These are phyloP conservation scores for Parazoanthus darwini DNA, from an alignment of 92 coral and sea anemone genomes.

Conservation along the genomic window DNA sequence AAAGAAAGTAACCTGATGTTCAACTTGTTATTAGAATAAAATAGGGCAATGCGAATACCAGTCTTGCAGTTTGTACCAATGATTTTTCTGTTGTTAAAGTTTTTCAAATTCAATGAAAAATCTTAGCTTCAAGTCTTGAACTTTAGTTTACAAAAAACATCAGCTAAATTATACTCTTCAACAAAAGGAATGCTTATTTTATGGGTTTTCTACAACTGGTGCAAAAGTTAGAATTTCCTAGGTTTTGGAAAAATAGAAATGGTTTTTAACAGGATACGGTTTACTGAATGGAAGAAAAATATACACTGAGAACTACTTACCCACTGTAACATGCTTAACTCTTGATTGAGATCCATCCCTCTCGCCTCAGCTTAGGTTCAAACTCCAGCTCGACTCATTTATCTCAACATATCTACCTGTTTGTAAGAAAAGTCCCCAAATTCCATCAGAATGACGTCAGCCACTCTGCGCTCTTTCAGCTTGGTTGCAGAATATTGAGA, in stretches of 20 bases:
- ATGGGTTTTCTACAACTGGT: not conserved
- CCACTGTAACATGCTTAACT: conserved; percentile 10
- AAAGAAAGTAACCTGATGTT: too few species aligned
- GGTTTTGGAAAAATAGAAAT: not conserved
- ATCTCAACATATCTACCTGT: not conserved
- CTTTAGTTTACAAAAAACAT: too few species aligned
- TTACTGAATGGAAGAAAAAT: not conserved
- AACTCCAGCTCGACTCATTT: not conserved
- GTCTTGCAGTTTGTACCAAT: not conserved
- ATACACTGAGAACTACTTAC: not conserved
- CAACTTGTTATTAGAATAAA: too few species aligned
- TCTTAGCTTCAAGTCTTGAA: not conserved
- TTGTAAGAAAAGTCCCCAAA: conserved; percentile 10
- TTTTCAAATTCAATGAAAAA: not conserved
- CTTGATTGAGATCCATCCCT: not conserved
- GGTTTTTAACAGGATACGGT: not conserved
- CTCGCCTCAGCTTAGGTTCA: not conserved
- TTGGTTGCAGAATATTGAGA: not conserved
- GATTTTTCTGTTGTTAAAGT: not conserved
- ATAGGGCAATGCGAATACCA: not conserved
- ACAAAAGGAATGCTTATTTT: not conserved
- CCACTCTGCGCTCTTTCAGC: not conserved
- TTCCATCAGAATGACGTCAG: conserved; percentile 39
- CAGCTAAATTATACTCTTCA: not conserved
- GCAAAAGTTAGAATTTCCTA: not conserved